Percentiles rank a stretch among this genome's conserved stretches.
These are phyloP conservation scores for Chloromyia formosa DNA, from an alignment of 2,888 invertebrate species.

Conservation along the genomic window DNA sequence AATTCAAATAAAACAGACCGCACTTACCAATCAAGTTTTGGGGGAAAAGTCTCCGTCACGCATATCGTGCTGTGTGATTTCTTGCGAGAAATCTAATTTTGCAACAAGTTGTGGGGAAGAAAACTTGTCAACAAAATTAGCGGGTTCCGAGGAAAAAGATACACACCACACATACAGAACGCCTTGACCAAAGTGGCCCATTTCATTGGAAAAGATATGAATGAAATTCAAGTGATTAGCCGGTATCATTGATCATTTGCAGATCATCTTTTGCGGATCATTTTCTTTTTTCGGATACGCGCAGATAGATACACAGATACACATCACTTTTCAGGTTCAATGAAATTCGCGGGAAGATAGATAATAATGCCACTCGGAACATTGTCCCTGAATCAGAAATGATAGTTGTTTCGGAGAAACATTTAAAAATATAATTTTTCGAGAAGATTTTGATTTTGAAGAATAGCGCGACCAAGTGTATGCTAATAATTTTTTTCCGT, in stretches of 20 bases:
- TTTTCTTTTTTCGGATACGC: no score
- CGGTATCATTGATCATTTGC: no score
- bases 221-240: constrained; percentile 6
- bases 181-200: neutral
- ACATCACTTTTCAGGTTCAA: no score
- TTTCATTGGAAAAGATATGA: constrained; percentile 15
- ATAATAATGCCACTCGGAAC: neutral
- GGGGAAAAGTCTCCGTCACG: neutral
- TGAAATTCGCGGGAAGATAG: no score
- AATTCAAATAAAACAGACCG: no score
- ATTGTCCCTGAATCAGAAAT: constrained; percentile 34
- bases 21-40: neutral
- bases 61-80: neutral
- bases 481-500: no score
- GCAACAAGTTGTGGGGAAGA: constrained; percentile 25
- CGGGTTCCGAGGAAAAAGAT: constrained; percentile 1
- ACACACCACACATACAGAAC: neutral
- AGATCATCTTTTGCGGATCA: no score
- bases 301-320: no score
- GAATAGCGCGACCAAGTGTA: no score
- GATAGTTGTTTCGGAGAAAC: constrained; percentile 11
- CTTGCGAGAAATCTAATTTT: constrained; percentile 36
- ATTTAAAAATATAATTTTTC: neutral
- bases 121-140: constrained; percentile 13
- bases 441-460: no score